Base-by-base conservation (phyloP, 2,797 vertebrate species). In the Echiichthys vipera region DNA sequence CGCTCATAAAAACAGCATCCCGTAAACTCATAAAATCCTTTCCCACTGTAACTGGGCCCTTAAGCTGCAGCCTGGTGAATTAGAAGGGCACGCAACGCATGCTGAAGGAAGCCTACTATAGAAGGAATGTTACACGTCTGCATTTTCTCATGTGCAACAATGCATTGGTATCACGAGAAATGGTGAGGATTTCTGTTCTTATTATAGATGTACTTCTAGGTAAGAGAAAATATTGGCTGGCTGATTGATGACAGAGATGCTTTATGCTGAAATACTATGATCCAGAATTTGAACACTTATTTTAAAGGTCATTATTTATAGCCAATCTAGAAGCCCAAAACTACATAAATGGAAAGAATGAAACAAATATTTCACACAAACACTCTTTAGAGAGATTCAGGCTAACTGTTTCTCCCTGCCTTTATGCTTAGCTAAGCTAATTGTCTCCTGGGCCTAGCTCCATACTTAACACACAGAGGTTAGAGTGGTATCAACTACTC, bases 1-100 rank as follows among this genome's bases (percentile, higher is more conserved):
- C 59, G 71, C 87, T 90, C 86, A 32, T 93, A 92, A 93, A 93
- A 92, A 90, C 90, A 89, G 89, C 90, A 88, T 90, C 90, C 88
- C 84, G 81, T 91, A 88, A 90, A 90, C 90, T 91, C 88, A 74
- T 93, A 88, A 92, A 90, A 89, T 14, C 79, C 77, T 79, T 88
- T 87, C 84, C 88, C 82, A 86, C 90, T 86, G 86, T 86, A 86
- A 80, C 81, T 46, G 79, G 86, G 83, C 83, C 89, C 86, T 90
- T 66, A 79, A 88, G 86, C 83, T 81, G 83, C 17, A 77, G 83
- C 87, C 85, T 79, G 83, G 43, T 66, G 78, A 83, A 87, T 83
- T 71, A 80, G 88, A 89, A 85, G 84, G 86, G 81, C 88, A 88
- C 29, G 64, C 65, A 56, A 57, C 17, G 51, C 72, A 57, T 61